These are phyloP conservation scores for Dermolepida albohirtum DNA, from an alignment of 2,888 invertebrate genomes.

Conservation along the genomic window DNA sequence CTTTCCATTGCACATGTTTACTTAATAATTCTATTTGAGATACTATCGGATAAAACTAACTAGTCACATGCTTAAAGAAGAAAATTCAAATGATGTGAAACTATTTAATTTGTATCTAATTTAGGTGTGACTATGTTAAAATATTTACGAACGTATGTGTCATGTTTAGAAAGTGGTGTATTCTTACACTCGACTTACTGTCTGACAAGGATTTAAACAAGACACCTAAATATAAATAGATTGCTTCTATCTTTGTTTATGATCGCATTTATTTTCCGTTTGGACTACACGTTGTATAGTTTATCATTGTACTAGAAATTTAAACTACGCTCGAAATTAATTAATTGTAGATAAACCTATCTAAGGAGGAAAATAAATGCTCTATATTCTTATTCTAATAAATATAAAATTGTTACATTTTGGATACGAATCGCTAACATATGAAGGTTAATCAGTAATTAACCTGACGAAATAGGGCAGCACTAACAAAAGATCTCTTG, in stretches of 20 bases:
- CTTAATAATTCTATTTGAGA: not conserved
- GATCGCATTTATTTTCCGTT: too few species aligned
- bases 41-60: conserved; percentile 5
- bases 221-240: conserved; percentile 34
- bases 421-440: too few species aligned
- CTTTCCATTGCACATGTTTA: not conserved
- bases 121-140: conserved; percentile 53
- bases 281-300: too few species aligned
- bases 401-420: too few species aligned
- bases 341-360: too few species aligned
- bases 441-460: too few species aligned
- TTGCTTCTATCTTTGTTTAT: conserved; percentile 14
- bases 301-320: too few species aligned
- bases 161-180: conserved; percentile 49
- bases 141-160: conserved; percentile 57
- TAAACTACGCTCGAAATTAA: too few species aligned
- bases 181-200: conserved; percentile 39
- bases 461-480: too few species aligned
- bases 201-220: conserved; percentile 34
- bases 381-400: too few species aligned
- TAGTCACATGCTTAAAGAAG: conserved; percentile 3
- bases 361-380: too few species aligned
- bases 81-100: conserved; percentile 49
- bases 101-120: conserved; percentile 56
- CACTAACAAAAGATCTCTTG: too few species aligned